These are phyloP conservation scores for Oreochromis aureus DNA, from an alignment of 2,113 vertebrate species.

Conservation along the genomic window DNA sequence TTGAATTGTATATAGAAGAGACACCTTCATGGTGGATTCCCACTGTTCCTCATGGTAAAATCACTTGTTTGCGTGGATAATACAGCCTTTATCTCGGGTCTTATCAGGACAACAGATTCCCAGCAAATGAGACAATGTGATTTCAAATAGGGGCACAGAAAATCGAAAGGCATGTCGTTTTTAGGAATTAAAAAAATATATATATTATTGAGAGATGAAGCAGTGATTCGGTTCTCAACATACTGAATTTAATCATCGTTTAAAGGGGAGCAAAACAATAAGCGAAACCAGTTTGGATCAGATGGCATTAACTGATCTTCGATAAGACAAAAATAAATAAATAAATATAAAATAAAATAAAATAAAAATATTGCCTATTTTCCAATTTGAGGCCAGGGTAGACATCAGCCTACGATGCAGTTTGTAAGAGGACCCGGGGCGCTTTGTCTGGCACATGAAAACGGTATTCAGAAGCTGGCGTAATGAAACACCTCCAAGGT, in stretches of 20 bases:
- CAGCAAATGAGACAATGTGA: not conserved
- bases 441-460: not conserved
- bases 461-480: not conserved
- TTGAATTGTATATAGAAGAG: not conserved
- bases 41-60: not conserved
- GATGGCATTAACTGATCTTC: not conserved
- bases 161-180: not conserved
- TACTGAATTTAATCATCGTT: not conserved
- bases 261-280: not conserved
- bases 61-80: not conserved
- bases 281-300: not conserved
- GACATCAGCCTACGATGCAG: not conserved
- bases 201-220: not conserved
- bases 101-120: not conserved
- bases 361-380: not conserved
- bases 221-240: not conserved
- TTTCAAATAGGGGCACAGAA: not conserved
- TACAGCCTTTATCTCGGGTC: not conserved
- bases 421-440: not conserved
- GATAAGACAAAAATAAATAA: not conserved
- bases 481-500: not conserved
- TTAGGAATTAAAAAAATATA: not conserved
- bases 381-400: not conserved
- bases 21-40: not conserved
- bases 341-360: not conserved